phyloP scores from a whole-genome alignment of 2,888 invertebrate species.

The Ophioninae sp. region DNA sequence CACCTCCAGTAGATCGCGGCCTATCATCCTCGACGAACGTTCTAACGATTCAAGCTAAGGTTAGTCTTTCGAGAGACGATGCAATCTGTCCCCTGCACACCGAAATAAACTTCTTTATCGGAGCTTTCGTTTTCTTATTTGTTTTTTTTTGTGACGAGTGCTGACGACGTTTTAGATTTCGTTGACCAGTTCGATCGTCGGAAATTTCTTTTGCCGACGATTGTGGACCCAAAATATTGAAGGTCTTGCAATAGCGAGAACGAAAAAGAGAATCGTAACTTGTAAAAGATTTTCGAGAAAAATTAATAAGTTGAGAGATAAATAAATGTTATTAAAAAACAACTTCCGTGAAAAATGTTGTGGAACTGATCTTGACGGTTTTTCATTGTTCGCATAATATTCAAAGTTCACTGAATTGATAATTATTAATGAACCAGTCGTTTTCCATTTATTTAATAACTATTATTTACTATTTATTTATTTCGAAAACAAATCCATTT shows the following conservation, averaged over 20 bases:
- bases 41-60: conserved; percentile 63
- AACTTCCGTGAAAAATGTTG: neutral
- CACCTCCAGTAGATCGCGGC: conserved; percentile 73
- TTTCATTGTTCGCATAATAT: neutral
- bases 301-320: neutral
- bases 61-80: conserved; percentile 64
- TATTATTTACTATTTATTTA: neutral
- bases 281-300: neutral
- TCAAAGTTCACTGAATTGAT: neutral
- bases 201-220: neutral
- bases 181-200: neutral
- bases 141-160: conserved; percentile 15
- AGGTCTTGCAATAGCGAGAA: neutral
- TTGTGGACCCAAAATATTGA: neutral
- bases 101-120: conserved; percentile 18
- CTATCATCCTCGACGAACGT: conserved; percentile 62
- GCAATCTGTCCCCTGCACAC: neutral
- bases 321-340: neutral
- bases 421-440: neutral
- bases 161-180: neutral
- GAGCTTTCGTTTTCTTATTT: conserved; percentile 3
- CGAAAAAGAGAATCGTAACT: neutral
- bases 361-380: neutral
- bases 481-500: neutral
- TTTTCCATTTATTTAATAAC: neutral